Conservation (phyloP, 2,888 invertebrate species). For the Xylocampa areola region DNA sequence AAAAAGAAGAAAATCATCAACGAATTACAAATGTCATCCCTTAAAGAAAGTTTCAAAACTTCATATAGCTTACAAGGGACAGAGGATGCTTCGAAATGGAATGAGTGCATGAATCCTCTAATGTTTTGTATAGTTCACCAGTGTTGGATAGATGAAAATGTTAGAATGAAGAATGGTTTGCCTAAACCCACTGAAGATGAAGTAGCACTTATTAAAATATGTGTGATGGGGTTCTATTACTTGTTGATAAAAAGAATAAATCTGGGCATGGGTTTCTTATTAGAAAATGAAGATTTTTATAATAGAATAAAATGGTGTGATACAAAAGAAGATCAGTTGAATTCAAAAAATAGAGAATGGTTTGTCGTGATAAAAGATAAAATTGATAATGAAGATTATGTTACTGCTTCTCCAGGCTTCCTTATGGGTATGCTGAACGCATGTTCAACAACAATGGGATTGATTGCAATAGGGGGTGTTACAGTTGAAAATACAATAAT, state of each 20-base stretch:
- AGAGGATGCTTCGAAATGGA: conserved; percentile 1
- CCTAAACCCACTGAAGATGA: not conserved
- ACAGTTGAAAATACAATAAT: not conserved
- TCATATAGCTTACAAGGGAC: not conserved
- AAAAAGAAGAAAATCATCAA: too few relatives aligned
- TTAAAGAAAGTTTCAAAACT: too few relatives aligned
- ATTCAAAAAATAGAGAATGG: not conserved
- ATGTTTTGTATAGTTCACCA: not conserved
- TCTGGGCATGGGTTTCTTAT: not conserved
- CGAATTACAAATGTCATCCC: too few relatives aligned
- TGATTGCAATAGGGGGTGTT: not conserved
- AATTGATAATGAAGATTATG: not conserved
- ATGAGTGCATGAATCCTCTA: not conserved
- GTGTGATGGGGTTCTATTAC: not conserved
- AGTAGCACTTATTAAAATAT: not conserved
- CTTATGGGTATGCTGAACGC: not conserved
- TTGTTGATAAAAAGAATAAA: not conserved
- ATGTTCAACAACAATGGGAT: not conserved
- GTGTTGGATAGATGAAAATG: not conserved
- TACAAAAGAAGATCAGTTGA: not conserved
- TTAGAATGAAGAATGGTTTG: not conserved
- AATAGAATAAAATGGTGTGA: not conserved
- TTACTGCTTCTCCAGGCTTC: not conserved
- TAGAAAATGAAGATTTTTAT: not conserved
- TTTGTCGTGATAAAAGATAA: too few relatives aligned